Base-by-base conservation (phyloP, 2,888 invertebrate species). In the Bhutanitis thaidina region DNA sequence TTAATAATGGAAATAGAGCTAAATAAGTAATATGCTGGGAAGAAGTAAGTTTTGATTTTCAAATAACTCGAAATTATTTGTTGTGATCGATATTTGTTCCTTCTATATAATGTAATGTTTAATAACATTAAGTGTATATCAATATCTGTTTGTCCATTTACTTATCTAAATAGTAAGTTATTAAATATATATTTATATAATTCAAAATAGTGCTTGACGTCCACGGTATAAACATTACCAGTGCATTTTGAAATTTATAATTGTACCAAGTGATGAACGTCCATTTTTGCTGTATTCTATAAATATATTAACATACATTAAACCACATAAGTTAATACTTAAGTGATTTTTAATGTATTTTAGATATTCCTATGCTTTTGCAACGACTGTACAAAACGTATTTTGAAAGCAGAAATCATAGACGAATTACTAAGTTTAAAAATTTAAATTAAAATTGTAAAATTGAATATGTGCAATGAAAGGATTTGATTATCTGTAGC, bases 221-320 rank as follows among this genome's bases (percentile, higher is more conserved):
- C 51, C 51, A 14, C 40, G 30, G 36, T 51, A 51, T 27, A 48
- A 44, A 46, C 30, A 14, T 37, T 20, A 5, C 20, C 5, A 39
- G 16, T 32, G 41, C 53, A 54, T 53, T 48, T 54, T 57, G 12
- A 53, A 38, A 56, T 36, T 62, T 58, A 43, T 15, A n/a, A 43
- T 49, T 46, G 63, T 57, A 65, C 73, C 65, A 67, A 67, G 59
- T 57, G 55, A 63, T 56, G 62, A 50, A 70, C 74, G 74, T 74
- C 74, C 73, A 74, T 74, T 74, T 69, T 73, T 64, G 68, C 57
- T 39, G 57, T 56, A 54, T 56, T 58, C 50, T 55, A 52, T 43
- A 44, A 46, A 44, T 43, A 45, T 27, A 34, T 34, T n/a, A 34
- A 34, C 9, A 12, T 12, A 34, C 5, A 12, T 12, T 13, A 12